A percentile compares a stretch with the other conserved stretches of the same genome.
Evolutionary conservation across 2,888 invertebrate genomes (phyloP).

Genomic region (Hirtodrosophila cameraria): DNA sequence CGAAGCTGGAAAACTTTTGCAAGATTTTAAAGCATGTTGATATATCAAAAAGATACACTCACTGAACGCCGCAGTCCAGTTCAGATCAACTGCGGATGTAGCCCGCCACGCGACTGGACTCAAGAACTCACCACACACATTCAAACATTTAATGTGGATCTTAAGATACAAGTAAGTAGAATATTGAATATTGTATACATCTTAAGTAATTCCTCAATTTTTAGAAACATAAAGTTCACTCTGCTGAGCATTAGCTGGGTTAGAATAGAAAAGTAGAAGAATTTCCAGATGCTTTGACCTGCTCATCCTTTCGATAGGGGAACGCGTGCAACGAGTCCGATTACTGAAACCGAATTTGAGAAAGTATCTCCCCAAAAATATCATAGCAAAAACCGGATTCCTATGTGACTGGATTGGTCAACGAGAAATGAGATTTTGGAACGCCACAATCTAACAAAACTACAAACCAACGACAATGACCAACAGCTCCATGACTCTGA

Average conservation of each 20-base stretch:
- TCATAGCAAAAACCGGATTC: conserved; percentile 18
- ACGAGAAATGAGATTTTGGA: conserved; percentile 54
- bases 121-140: conserved; percentile 24
- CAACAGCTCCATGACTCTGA: conserved; percentile 6
- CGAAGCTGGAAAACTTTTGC: conserved; percentile 26
- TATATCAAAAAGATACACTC: conserved; percentile 22
- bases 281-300: conserved; percentile 62
- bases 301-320: conserved; percentile 61
- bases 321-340: conserved; percentile 10
- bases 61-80: conserved; percentile 9
- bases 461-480: conserved; percentile 17
- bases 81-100: not conserved
- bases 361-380: not conserved
- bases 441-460: conserved; percentile 50
- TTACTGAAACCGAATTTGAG: not conserved
- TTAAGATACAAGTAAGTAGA: conserved; percentile 37
- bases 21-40: conserved; percentile 43
- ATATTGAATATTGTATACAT: not conserved
- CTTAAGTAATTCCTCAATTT: not conserved
- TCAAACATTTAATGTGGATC: conserved; percentile 60
- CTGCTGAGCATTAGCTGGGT: not conserved
- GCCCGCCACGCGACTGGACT: not conserved
- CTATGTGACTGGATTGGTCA: conserved; percentile 47
- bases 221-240: conserved; percentile 27
- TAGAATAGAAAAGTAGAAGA: conserved; percentile 30